Conservation (phyloP, 2,113 vertebrate species). For the Apodemus sylvaticus region DNA sequence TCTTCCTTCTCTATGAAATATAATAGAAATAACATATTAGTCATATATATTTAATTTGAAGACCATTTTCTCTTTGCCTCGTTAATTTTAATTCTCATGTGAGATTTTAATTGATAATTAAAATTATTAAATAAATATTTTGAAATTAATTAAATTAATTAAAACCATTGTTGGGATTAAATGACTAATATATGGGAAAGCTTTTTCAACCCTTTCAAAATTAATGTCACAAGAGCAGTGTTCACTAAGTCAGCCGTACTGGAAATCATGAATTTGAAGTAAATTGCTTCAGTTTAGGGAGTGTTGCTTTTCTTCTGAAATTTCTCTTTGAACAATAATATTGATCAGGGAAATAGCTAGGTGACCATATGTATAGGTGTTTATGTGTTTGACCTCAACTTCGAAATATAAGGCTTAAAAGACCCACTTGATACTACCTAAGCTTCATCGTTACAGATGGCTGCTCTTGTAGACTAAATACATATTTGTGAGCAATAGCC, state of each 20-base stretch:
- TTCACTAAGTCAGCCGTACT: slow-evolving; percentile 6
- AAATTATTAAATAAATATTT: background rate
- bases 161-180: background rate
- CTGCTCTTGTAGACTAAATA: background rate
- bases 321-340: slow-evolving; percentile 51
- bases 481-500: background rate
- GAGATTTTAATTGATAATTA: background rate
- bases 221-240: background rate
- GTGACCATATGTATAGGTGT: background rate
- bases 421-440: background rate
- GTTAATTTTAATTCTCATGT: background rate
- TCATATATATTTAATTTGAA: background rate
- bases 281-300: background rate
- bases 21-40: background rate
- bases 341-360: slow-evolving; percentile 41
- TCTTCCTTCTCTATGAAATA: background rate
- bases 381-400: background rate
- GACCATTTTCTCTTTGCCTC: background rate
- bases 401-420: background rate
- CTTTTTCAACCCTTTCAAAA: background rate
- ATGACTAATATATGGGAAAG: background rate
- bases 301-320: slow-evolving; percentile 21
- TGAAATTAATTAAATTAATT: too few species aligned
- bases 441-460: background rate
- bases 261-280: background rate